Percentiles rank a stretch among this genome's conserved stretches.
Evolutionary conservation across 2,888 invertebrate genomes (phyloP).

Genomic region (Aphidoletes aphidimyza): DNA sequence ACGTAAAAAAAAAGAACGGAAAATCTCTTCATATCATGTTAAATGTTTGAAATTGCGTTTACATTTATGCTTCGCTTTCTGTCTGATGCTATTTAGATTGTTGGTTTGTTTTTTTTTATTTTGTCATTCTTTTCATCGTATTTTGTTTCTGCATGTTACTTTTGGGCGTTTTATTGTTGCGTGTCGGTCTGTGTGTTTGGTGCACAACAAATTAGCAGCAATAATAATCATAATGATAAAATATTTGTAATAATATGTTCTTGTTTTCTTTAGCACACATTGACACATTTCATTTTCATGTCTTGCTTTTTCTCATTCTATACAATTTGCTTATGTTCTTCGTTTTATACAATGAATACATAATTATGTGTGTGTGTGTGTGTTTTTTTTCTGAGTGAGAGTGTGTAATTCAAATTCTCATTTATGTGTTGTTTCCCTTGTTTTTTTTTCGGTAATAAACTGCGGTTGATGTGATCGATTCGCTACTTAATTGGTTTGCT

Average conservation of each 20-base stretch:
- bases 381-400: slow-evolving; percentile 1
- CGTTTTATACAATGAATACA: slow-evolving; percentile 29
- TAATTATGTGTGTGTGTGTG: neutral
- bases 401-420: too few species aligned
- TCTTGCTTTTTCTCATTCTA: neutral
- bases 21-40: neutral
- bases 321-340: slow-evolving; percentile 12
- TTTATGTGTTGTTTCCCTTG: too few species aligned
- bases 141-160: neutral
- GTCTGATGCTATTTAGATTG: neutral
- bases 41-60: neutral
- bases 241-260: neutral
- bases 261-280: neutral
- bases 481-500: neutral
- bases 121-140: neutral
- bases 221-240: slow-evolving; percentile 36
- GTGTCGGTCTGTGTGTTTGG: neutral
- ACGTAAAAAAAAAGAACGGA: slow-evolving; percentile 37
- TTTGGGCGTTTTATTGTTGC: slow-evolving; percentile 15
- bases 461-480: neutral
- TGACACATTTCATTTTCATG: neutral
- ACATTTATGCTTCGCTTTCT: neutral
- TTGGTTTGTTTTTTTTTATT: neutral
- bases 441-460: neutral
- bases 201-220: slow-evolving; percentile 39